Percentiles rank a stretch among this genome's conserved stretches.
Conservation (phyloP, 1,140 invertebrate species). For the Chelonus insularis region DNA sequence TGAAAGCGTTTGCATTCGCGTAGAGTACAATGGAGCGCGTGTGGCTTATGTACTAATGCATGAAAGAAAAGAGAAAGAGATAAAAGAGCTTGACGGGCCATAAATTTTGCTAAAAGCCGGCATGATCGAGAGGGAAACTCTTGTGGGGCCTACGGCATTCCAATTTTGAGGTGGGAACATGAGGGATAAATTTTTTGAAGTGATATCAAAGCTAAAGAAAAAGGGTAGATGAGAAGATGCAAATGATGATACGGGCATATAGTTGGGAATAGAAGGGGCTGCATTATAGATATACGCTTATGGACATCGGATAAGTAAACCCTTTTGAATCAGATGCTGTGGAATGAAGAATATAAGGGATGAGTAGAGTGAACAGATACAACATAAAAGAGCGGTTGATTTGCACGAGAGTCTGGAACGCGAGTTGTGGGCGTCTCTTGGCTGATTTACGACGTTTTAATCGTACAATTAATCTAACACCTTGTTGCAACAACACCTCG, state of each 20-base stretch:
- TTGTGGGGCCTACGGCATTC: constrained; percentile 19
- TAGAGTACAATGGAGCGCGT: constrained; percentile 6
- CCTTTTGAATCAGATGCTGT: constrained; percentile 19
- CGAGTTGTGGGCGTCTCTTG: constrained; percentile 48
- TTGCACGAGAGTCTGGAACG: constrained; percentile 21
- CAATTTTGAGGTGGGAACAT: constrained; percentile 28
- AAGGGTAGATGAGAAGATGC: too few species aligned
- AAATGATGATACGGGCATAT: too few species aligned
- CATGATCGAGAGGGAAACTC: constrained; percentile 23
- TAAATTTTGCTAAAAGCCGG: constrained; percentile 23
- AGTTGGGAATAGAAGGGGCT: constrained; percentile 10
- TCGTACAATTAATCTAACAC: constrained; percentile 60
- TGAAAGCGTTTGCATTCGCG: constrained; percentile 3
- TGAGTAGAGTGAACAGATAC: neutral
- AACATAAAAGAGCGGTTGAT: neutral
- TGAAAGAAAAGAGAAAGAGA: constrained; percentile 21
- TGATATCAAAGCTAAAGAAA: too few species aligned
- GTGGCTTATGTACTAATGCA: neutral
- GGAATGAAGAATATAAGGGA: neutral
- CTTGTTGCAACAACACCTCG: constrained; percentile 57
- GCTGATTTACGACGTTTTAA: constrained; percentile 58
- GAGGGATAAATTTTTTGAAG: too few species aligned
- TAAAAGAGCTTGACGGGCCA: constrained; percentile 19
- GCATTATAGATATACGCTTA: constrained; percentile 22
- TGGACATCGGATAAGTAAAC: constrained; percentile 23